A percentile compares a stretch with the other conserved stretches of the same genome.
Evolutionary conservation across 92 coral and sea anemone species (phyloP).

Genomic region (Epizoanthus stellaris): DNA sequence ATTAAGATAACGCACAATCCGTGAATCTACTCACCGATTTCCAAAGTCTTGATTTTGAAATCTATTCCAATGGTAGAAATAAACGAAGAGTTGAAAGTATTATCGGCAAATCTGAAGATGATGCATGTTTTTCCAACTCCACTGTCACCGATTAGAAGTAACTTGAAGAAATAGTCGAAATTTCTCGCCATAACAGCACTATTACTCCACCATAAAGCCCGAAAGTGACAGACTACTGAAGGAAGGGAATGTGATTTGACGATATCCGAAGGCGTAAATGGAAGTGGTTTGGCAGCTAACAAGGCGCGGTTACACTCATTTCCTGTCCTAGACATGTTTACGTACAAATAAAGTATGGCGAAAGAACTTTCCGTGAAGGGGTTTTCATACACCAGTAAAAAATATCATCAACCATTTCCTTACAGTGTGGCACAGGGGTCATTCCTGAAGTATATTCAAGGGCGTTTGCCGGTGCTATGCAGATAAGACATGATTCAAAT

Average conservation of each 20-base stretch:
- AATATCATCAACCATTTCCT: too few relatives aligned
- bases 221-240: constrained; percentile 7
- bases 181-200: constrained; percentile 81
- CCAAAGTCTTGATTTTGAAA: constrained; percentile 90
- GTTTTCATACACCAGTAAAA: too few relatives aligned
- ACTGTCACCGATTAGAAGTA: constrained; percentile 92
- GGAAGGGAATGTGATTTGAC: constrained; percentile 1
- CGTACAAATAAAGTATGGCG: not conserved
- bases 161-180: constrained; percentile 87
- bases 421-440: too few relatives aligned
- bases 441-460: too few relatives aligned
- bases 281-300: constrained; percentile 6
- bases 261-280: not conserved
- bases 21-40: constrained; percentile 71
- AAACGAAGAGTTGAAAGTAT: constrained; percentile 81
- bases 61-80: constrained; percentile 94
- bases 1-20: not conserved
- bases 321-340: constrained; percentile 5
- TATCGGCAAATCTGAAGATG: constrained; percentile 88
- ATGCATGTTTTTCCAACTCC: constrained; percentile 97
- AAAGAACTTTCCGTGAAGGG: not conserved
- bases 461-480: too few relatives aligned
- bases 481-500: too few relatives aligned
- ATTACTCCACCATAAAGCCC: not conserved
- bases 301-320: constrained; percentile 30